Base-by-base conservation (phyloP, 2,888 invertebrate genomes). In the Apodemia duryi region DNA sequence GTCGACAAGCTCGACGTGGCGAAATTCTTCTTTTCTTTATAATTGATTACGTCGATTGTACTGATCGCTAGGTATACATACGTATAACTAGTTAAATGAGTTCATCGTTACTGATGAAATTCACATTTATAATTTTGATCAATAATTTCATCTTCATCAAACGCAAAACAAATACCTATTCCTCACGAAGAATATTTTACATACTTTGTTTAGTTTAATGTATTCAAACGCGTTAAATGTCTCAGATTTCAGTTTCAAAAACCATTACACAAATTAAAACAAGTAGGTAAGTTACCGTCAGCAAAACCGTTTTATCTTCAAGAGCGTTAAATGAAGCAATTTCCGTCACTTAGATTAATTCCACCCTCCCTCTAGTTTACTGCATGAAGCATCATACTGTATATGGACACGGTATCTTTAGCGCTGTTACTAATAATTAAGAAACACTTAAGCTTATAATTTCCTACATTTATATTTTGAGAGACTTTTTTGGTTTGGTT, bases 261-360 rank as follows among this genome's bases (percentile, higher is more conserved):
- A 10, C 49, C 32, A 57, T 57, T 29, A 57, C 29, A 57, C 11
- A 57, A 32, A 57, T 57, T 57, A 57, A 32, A 57, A 57, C 32
- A 57, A 57, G 57, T 52, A 52, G 21, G 52, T 52, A 28, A 52
- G 52, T 57, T 29, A 57, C 29, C 57, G 57, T 57, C 57, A 57
- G 13, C 54, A 54, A 51, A 28, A 54, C 75, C 76, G 77, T 80
- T 83, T 80, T 77, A 79, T 81, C 77, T 78, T 77, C 74, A 79
- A 74, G 77, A 75, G 76, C 77, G 78, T 78, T 81, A 79, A 84
- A 83, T 80, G 79, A 82, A 81, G 80, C 81, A 85, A 84, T 84
- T 83, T 85, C 80, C 84, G 76, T 71, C 75, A 76, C 77, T 80
- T 78, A 83, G 84, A 84, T 80, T 81, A 79, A 82, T 80, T 82